Conservation (phyloP, 2,797 vertebrate genomes). For the Scomberomorus guttatus region DNA sequence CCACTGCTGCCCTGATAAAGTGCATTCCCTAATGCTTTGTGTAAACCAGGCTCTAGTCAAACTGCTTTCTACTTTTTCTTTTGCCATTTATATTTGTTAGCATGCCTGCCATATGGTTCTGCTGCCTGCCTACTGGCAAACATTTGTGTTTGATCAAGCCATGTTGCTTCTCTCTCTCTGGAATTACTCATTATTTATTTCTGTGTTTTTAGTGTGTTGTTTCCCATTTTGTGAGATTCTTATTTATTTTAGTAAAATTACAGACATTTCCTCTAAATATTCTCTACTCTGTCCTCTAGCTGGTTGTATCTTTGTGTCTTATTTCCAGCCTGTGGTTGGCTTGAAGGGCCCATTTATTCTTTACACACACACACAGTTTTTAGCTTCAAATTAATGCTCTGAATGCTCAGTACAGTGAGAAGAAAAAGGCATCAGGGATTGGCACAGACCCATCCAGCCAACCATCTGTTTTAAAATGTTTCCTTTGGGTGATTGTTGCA, state of each 20-base stretch:
- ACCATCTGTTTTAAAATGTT: slow-evolving; percentile 66
- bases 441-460: slow-evolving; percentile 51
- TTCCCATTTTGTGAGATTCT: slow-evolving; percentile 1
- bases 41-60: slow-evolving; percentile 21
- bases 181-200: slow-evolving; percentile 9
- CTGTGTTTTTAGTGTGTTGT: slow-evolving; percentile 6
- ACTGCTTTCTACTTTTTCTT: slow-evolving; percentile 9
- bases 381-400: slow-evolving; percentile 45
- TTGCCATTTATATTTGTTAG: slow-evolving; percentile 16
- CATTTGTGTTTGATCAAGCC: slow-evolving; percentile 26
- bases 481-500: slow-evolving; percentile 63
- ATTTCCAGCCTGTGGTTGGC: slow-evolving; percentile 21
- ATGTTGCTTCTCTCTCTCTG: neutral
- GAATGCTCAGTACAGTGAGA: slow-evolving; percentile 35
- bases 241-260: slow-evolving; percentile 29
- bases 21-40: slow-evolving; percentile 34
- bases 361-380: slow-evolving; percentile 21
- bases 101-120: slow-evolving; percentile 24
- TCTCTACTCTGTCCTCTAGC: slow-evolving; percentile 1
- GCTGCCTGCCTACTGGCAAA: slow-evolving; percentile 30
- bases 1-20: slow-evolving; percentile 36
- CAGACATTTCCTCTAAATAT: neutral
- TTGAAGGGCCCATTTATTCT: slow-evolving; percentile 37
- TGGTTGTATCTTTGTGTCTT: slow-evolving; percentile 18
- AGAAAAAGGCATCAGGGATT: slow-evolving; percentile 43